phyloP scores from a whole-genome alignment of 2,888 invertebrate genomes.

The Stratiomys singularior region DNA sequence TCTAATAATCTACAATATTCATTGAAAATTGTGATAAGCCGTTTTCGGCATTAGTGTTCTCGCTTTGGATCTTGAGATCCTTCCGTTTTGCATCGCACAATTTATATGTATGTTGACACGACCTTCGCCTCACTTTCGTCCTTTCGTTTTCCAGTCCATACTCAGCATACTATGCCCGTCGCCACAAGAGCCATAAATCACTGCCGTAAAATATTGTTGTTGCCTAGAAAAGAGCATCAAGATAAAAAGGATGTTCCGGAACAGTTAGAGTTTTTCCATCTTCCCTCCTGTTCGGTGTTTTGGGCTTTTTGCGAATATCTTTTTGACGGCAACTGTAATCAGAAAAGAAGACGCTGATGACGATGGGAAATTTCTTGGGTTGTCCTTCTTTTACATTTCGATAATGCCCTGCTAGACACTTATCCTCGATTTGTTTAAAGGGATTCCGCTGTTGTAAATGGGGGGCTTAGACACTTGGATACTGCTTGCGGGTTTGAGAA shows the following conservation, averaged over 20 bases:
- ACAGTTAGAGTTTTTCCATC: conserved; percentile 6
- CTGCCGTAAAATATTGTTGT: conserved; percentile 42
- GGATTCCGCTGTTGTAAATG: not conserved
- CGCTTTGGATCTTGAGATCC: not conserved
- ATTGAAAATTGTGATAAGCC: conserved; percentile 13
- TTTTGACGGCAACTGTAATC: conserved; percentile 4
- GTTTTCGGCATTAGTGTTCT: not conserved
- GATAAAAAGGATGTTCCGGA: conserved; percentile 40
- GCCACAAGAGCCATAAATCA: conserved; percentile 43
- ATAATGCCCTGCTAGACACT: not conserved
- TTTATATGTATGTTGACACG: conserved; percentile 4
- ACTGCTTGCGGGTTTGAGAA: no score
- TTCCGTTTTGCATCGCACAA: not conserved
- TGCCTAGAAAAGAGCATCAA: conserved; percentile 22
- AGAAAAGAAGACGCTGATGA: conserved; percentile 3
- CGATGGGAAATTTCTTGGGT: conserved; percentile 8
- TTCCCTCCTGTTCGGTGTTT: not conserved
- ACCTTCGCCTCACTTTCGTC: not conserved
- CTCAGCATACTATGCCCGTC: not conserved
- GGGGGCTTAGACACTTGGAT: no score
- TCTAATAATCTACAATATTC: not conserved
- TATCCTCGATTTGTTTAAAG: conserved; percentile 24
- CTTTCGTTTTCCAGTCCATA: not conserved
- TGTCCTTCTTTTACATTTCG: not conserved
- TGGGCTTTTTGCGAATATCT: not conserved